These are phyloP conservation scores for Meleagris gallopavo DNA, from an alignment of 2,113 vertebrate genomes.

Conservation along the genomic window DNA sequence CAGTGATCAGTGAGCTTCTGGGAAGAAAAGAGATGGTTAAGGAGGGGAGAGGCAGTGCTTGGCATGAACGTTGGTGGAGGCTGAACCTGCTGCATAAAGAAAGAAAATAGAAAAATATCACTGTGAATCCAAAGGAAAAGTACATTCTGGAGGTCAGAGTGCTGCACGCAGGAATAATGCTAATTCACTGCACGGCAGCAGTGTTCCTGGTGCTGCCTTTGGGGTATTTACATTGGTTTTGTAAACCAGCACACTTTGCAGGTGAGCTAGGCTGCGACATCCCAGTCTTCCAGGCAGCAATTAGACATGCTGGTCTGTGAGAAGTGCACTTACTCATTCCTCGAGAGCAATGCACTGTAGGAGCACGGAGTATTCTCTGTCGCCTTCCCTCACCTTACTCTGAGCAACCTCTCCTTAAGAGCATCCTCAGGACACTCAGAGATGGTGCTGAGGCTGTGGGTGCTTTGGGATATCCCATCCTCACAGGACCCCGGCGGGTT, in stretches of 20 bases:
- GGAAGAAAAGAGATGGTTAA: neutral
- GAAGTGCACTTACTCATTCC: neutral
- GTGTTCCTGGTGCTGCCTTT: neutral
- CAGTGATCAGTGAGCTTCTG: fast-evolving
- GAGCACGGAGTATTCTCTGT: too few relatives aligned
- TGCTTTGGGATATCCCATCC: neutral
- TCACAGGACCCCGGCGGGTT: neutral
- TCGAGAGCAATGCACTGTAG: fast-evolving
- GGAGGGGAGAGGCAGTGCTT: neutral
- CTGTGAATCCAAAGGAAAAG: fast-evolving
- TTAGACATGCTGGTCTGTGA: neutral
- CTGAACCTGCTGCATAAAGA: neutral
- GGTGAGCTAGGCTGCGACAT: neutral
- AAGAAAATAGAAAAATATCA: neutral
- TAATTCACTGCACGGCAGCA: neutral
- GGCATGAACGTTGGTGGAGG: neutral
- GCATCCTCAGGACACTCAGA: neutral
- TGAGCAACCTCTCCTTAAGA: too few relatives aligned
- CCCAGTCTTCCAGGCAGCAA: neutral
- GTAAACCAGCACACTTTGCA: neutral
- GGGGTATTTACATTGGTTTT: neutral
- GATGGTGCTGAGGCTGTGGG: neutral
- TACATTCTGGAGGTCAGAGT: neutral
- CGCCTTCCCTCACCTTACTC: neutral
- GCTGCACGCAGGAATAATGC: neutral